Evolutionary conservation across 2,113 vertebrate species (phyloP), one percentile per base, ranked within the genome.

Genomic region (Haliaeetus leucogaster): DNA sequence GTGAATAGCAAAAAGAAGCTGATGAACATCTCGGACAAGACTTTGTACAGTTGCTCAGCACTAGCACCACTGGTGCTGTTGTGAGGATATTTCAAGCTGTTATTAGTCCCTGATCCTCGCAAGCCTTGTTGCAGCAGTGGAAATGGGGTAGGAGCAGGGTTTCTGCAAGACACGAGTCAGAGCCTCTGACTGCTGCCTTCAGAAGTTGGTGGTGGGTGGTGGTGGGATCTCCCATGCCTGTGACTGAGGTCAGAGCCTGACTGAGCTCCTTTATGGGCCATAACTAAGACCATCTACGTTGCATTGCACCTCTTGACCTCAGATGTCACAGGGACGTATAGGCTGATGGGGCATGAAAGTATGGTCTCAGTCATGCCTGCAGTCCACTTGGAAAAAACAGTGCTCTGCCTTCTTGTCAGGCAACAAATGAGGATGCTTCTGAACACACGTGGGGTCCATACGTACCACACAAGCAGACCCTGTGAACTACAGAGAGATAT

Each of bases 391-490:
- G 61, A 55, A 32, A 82, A 72, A 82, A 4, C 29, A 50, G 42
- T 7, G 21, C 56, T 82, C 45, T 74, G 55, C 16, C 34, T 74
- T 55, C 56, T 30, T 10, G 16, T 10, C 36, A 38, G 55, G n/a
- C 40, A 91, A 67, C 36, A 83, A 68, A 73, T 15, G 10, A 67
- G 62, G 58, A 34, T 42, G 45, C 53, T 66, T 90, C 30, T 61
- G 71, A 68, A 36, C 16, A 32, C 14, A 10, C 0, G 0, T 42
- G 14, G 59, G 9, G 5, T 48, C 72, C 38, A 9, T 26, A n/a
- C 11, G 34, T 62, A 45, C 4, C 63, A 48, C 34, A 8, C 1
- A 72, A 85, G 43, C 38, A 76, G 11, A 34, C 29, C 20, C 23
- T 59, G 20, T 56, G 43, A 52, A 11, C 26, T n/a, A 6, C 62